Percentiles rank a stretch among this genome's conserved stretches.
Conservation (phyloP, 2,797 vertebrate species). For the Clarias fuscus region DNA sequence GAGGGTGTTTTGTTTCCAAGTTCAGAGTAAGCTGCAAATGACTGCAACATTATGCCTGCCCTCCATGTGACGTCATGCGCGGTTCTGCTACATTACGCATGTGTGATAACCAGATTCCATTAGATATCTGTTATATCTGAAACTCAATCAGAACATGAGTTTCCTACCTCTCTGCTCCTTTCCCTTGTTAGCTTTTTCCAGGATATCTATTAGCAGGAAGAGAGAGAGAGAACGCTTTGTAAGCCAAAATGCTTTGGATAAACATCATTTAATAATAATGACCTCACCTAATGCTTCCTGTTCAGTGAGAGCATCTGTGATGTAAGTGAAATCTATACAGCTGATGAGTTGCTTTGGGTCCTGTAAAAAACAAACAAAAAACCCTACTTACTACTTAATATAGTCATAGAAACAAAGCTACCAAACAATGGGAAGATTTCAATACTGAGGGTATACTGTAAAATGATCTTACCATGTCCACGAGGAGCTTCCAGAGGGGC, state of each 20-base stretch:
- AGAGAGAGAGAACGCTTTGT: slow-evolving; percentile 24
- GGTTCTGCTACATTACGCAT: background rate
- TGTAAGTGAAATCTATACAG: slow-evolving; percentile 84
- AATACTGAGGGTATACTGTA: background rate
- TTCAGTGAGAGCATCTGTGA: slow-evolving; percentile 78
- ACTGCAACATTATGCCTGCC: background rate
- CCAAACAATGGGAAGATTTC: background rate
- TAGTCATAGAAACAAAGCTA: background rate
- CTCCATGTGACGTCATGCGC: background rate
- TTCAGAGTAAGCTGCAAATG: background rate
- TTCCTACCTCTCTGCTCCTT: slow-evolving; percentile 77
- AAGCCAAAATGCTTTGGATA: background rate
- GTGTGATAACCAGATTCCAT: background rate
- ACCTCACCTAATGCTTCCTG: slow-evolving; percentile 70
- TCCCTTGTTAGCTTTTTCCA: slow-evolving; percentile 70
- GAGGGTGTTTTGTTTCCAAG: background rate
- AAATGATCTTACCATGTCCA: slow-evolving; percentile 76
- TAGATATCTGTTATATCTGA: slow-evolving; percentile 5
- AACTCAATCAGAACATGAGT: background rate
- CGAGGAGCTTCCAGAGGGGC: slow-evolving; percentile 82
- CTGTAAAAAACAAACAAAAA: slow-evolving; percentile 54
- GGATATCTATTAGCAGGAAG: slow-evolving; percentile 68
- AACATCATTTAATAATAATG: slow-evolving; percentile 5
- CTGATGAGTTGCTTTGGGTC: slow-evolving; percentile 75
- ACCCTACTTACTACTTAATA: background rate